These are phyloP conservation scores for Caiman crocodilus DNA, from an alignment of 2,797 vertebrate genomes.

Conservation along the genomic window DNA sequence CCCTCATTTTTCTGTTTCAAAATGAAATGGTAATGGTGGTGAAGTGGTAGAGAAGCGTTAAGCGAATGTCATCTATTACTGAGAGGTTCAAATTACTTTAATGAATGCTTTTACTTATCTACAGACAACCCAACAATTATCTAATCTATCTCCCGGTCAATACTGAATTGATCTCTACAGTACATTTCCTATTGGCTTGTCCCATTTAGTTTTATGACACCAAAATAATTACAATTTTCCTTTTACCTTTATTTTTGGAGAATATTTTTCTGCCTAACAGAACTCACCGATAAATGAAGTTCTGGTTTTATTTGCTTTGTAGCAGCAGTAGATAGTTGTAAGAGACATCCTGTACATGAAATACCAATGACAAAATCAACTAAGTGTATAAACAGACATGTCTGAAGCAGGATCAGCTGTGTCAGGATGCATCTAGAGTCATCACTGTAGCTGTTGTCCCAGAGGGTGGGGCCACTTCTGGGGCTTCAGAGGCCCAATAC, in stretches of 20 bases:
- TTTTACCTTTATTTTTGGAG: not conserved
- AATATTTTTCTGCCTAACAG: not conserved
- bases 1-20: not conserved
- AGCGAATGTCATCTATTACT: not conserved
- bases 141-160: not conserved
- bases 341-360: not conserved
- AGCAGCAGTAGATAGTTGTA: not conserved
- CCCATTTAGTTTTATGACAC: not conserved
- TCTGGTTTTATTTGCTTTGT: not conserved
- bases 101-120: not conserved
- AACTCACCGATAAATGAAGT: not conserved
- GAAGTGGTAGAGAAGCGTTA: not conserved
- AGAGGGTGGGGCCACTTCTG: too few relatives aligned
- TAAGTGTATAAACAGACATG: not conserved
- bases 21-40: not conserved
- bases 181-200: not conserved
- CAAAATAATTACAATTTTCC: not conserved
- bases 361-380: not conserved
- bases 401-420: too few relatives aligned
- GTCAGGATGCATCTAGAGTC: too few relatives aligned
- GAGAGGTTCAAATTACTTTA: not conserved
- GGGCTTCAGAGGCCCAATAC: too few relatives aligned
- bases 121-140: not conserved
- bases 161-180: not conserved
- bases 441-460: too few relatives aligned